Evolutionary conservation across 2,888 invertebrate species (phyloP), one percentile per base, ranked within the genome.

Genomic region (Drosophila fungiperda): DNA sequence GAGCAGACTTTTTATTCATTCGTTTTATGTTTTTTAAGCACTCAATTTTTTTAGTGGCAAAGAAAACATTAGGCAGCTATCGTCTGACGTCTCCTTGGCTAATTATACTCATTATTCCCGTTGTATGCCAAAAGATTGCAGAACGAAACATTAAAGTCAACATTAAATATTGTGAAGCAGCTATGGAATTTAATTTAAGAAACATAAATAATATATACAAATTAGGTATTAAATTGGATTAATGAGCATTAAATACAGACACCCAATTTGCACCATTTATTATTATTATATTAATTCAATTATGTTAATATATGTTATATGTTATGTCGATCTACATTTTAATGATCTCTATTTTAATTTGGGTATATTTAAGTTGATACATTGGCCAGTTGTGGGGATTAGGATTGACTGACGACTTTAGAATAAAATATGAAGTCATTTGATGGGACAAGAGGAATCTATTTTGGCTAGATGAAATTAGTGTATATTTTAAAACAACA

Each of bases 61-160:
- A n/a, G 59, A 71, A 74, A 89, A 89, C 76, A 87, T 68, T 81
- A 66, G 69, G 66, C 82, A 76, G 78, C 53, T 54, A 35, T 52
- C 57, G 63, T 12, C 68, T 62, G 68, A 67, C 60, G 52, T 53
- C 35, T 59, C 20, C 8, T 33, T 78, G 49, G 68, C 55, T 53
- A 15, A 35, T 15, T 35, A n/a, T 23, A 17, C 20, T 8, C 45
- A 23, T 12, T 42, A 3, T 38, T 17, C 38, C n/a, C n/a, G 15
- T 45, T 8, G 2, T n/a, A 53, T 65, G 76, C 55, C 59, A 54
- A 82, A 80, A 20, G 45, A 81, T 68, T 40, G 36, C 17, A 38
- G 3, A 52, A 23, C 50, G 36, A 3, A 20, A 26, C 61, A 71
- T 54, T 57, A 52, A 76, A 59, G n/a, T 60, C 50, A 57, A 73